Evolutionary conservation across 2,888 invertebrate species (phyloP).

Genomic region (Cerastis leucographa): DNA sequence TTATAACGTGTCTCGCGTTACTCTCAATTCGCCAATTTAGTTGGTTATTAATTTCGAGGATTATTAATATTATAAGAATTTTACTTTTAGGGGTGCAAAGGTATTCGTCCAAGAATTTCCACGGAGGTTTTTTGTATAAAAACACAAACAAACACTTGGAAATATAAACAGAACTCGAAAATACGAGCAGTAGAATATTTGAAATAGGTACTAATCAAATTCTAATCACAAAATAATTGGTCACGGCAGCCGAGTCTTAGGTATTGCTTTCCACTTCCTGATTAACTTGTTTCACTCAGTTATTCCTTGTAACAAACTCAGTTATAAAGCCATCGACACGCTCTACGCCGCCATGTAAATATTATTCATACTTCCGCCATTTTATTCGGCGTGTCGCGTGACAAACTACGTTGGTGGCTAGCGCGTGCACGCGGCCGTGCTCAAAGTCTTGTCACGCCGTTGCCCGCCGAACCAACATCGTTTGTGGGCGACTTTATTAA

Average conservation of each 20-base stretch:
- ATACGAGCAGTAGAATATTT: neutral
- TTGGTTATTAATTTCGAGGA: constrained; percentile 37
- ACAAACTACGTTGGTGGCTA: constrained; percentile 48
- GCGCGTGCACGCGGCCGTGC: constrained; percentile 10
- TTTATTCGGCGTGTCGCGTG: constrained; percentile 32
- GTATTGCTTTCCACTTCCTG: neutral
- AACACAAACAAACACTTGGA: neutral
- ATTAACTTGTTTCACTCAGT: neutral
- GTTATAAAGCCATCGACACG: constrained; percentile 33
- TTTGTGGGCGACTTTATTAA: constrained; percentile 60
- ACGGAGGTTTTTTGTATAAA: neutral
- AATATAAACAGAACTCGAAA: neutral
- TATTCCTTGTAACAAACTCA: neutral
- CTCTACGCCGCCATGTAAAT: constrained; percentile 28
- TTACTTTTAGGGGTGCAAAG: neutral
- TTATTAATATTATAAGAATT: constrained; percentile 14
- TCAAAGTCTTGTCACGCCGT: constrained; percentile 58
- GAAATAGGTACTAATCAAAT: neutral
- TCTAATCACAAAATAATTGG: neutral
- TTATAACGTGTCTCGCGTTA: constrained; percentile 45
- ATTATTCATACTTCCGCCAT: constrained; percentile 23
- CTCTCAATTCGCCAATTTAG: constrained; percentile 42
- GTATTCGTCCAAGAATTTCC: neutral
- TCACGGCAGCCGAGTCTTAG: no score
- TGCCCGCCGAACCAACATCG: constrained; percentile 23